Percentiles rank a stretch among this genome's conserved stretches.
phyloP scores from a whole-genome alignment of 2,113 vertebrate species.

The Synchiropus splendidus region DNA sequence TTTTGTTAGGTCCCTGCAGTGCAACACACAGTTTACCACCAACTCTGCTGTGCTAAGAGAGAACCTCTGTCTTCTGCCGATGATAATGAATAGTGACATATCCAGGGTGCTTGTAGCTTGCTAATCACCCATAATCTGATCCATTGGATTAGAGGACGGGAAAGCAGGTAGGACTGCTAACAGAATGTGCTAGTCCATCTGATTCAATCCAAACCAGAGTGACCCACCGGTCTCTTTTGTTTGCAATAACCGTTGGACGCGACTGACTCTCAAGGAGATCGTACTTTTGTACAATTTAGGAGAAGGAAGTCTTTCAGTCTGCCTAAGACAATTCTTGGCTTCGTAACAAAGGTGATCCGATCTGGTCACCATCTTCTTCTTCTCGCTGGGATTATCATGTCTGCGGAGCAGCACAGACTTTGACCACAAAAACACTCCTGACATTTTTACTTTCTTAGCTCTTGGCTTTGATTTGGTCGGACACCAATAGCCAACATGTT shows the following conservation, averaged over 20 bases:
- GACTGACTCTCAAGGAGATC: too few species aligned
- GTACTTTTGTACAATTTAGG: too few species aligned
- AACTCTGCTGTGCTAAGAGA: conserved; percentile 10
- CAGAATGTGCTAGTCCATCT: conserved; percentile 32
- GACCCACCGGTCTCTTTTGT: too few species aligned
- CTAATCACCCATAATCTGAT: conserved; percentile 70
- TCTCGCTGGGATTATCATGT: conserved; percentile 55
- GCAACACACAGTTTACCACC: too few species aligned
- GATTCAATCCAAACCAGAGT: too few species aligned
- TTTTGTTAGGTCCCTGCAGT: too few species aligned
- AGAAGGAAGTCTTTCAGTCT: too few species aligned
- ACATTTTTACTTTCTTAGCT: conserved; percentile 6
- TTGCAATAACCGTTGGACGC: too few species aligned
- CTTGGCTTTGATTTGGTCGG: conserved; percentile 24
- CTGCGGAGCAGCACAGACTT: conserved; percentile 31
- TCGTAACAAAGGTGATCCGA: too few species aligned
- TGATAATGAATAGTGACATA: conserved; percentile 61
- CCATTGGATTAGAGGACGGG: conserved; percentile 58
- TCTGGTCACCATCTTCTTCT: conserved; percentile 50
- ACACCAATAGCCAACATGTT: conserved; percentile 54
- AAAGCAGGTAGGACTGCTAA: conserved; percentile 22
- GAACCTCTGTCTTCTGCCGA: conserved; percentile 26
- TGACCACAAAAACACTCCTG: conserved; percentile 23
- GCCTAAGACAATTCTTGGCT: too few species aligned
- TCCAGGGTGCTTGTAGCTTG: conserved; percentile 63